phyloP scores from a whole-genome alignment of 2,888 invertebrate genomes.

The Emesis russula region DNA sequence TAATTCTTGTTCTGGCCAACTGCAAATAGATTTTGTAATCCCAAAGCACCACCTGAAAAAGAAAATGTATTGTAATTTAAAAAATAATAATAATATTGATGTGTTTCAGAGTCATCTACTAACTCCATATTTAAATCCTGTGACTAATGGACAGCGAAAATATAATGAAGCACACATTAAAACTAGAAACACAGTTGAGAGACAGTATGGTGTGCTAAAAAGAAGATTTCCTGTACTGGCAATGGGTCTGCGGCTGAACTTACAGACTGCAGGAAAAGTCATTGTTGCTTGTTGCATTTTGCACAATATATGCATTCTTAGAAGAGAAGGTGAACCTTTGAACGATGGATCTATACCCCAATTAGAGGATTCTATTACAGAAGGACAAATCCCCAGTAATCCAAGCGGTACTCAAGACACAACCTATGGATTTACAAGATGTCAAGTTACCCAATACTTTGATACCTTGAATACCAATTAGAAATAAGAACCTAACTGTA shows the following conservation, averaged over 20 bases:
- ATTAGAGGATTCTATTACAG: slow-evolving; percentile 47
- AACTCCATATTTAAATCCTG: slow-evolving; percentile 65
- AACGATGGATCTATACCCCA: slow-evolving; percentile 60
- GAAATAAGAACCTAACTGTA: neutral
- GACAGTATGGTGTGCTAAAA: slow-evolving; percentile 19
- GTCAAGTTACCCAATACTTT: slow-evolving; percentile 17
- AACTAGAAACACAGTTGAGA: slow-evolving; percentile 68
- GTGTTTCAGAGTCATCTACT: slow-evolving; percentile 35
- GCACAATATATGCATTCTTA: slow-evolving; percentile 71
- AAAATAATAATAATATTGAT: too few relatives aligned
- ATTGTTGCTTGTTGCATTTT: slow-evolving; percentile 75
- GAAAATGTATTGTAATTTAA: too few relatives aligned
- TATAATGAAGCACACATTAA: slow-evolving; percentile 67
- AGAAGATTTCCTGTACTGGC: slow-evolving; percentile 30
- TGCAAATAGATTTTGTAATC: neutral
- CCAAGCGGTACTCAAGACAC: neutral
- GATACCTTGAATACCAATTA: neutral
- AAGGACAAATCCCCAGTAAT: slow-evolving; percentile 9
- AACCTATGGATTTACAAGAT: slow-evolving; percentile 30
- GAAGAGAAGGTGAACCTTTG: slow-evolving; percentile 59
- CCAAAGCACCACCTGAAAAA: neutral
- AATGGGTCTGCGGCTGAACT: slow-evolving; percentile 84
- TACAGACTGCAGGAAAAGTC: slow-evolving; percentile 63
- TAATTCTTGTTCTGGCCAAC: neutral
- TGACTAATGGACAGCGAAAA: slow-evolving; percentile 43